Evolutionary conservation across 2,888 invertebrate species (phyloP).

Genomic region (Dryocosmus kuriphilus): DNA sequence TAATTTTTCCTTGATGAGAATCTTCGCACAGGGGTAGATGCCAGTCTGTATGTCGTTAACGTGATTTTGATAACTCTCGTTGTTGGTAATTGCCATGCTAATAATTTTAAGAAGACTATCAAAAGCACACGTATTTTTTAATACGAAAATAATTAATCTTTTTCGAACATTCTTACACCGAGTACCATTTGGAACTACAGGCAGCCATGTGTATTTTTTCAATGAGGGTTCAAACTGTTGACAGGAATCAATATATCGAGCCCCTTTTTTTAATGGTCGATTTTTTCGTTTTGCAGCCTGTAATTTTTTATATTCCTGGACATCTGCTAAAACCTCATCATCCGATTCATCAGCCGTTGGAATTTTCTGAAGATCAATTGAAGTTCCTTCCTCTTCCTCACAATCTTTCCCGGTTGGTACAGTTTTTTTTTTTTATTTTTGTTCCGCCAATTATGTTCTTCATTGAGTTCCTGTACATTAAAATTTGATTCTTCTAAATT

Average conservation of each 20-base stretch:
- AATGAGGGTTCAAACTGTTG: not conserved
- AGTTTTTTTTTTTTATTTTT: slow-evolving; percentile 36
- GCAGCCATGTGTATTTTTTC: not conserved
- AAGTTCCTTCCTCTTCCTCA: not conserved
- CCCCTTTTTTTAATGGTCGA: not conserved
- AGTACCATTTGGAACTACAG: not conserved
- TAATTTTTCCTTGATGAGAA: too few relatives aligned
- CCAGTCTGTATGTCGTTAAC: not conserved
- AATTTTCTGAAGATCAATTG: not conserved
- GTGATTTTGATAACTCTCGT: not conserved
- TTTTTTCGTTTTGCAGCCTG: not conserved
- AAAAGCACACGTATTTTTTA: not conserved
- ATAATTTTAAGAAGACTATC: slow-evolving; percentile 1
- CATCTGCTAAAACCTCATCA: not conserved
- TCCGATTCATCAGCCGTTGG: not conserved
- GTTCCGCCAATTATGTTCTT: slow-evolving; percentile 42
- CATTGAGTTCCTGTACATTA: not conserved
- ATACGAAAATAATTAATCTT: too few relatives aligned
- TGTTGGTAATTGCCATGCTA: not conserved
- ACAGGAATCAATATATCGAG: not conserved
- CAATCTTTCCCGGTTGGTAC: not conserved
- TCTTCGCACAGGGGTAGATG: too few relatives aligned
- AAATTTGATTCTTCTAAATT: not conserved
- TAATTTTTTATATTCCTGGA: not conserved
- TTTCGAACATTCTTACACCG: not conserved